Percentiles rank a stretch among this genome's conserved stretches.
phyloP scores from a whole-genome alignment of 1,140 invertebrate genomes.

The Lasioglossum albipes region DNA sequence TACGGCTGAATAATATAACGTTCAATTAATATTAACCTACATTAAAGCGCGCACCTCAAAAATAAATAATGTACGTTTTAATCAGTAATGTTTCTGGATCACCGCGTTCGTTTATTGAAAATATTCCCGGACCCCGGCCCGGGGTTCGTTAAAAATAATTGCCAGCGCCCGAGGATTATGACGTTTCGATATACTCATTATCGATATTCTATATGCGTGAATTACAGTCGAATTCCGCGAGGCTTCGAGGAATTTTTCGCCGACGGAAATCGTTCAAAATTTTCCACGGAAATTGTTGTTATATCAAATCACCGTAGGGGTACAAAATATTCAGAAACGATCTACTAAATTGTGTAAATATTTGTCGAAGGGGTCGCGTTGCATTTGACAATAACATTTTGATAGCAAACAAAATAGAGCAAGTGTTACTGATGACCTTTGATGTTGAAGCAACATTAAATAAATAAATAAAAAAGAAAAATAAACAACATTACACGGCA shows the following conservation, averaged over 20 bases:
- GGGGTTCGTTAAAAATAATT: constrained; percentile 11
- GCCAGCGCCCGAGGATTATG: not conserved
- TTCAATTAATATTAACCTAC: constrained; percentile 16
- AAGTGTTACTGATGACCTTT: too few relatives aligned
- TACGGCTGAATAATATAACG: not conserved
- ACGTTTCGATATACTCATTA: constrained; percentile 1
- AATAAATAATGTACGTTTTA: constrained; percentile 10
- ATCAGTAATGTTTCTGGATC: not conserved
- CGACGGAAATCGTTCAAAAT: not conserved
- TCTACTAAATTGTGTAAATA: too few relatives aligned
- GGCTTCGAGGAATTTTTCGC: too few relatives aligned
- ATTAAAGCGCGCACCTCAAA: constrained; percentile 1
- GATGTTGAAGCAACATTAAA: too few relatives aligned
- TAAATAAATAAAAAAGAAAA: too few relatives aligned
- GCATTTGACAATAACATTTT: too few relatives aligned
- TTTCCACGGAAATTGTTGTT: too few relatives aligned
- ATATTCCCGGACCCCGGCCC: not conserved
- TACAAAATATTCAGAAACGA: too few relatives aligned
- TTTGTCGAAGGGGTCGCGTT: too few relatives aligned
- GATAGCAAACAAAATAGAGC: too few relatives aligned
- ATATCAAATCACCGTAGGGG: too few relatives aligned
- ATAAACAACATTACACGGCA: too few relatives aligned
- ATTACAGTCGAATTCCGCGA: not conserved
- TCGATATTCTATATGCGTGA: not conserved
- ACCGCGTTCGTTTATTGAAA: constrained; percentile 7